Base-by-base conservation (phyloP, 2,797 vertebrate species). In the Pseudomugil tenellus region DNA sequence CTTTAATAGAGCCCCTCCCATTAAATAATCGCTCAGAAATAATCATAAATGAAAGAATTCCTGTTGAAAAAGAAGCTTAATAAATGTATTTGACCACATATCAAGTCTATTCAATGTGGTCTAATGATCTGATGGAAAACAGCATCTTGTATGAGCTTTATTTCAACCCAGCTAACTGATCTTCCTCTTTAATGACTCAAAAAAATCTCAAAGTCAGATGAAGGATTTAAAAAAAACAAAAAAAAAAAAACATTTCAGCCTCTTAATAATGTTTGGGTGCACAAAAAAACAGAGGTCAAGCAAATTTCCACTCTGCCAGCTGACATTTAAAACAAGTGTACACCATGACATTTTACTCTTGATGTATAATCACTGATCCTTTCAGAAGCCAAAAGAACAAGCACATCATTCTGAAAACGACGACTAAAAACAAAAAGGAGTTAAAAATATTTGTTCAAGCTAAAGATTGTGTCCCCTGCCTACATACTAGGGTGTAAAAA, bases 1-100 rank as follows among this genome's bases (percentile, higher is more conserved):
- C 29, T 63, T 74, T 69, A 85, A 77, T 52, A 43, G 46, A 37
- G 29, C 78, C 67, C 66, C 71, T 71, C 72, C 81, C 78, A 67
- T 57, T n/a, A 49, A 73, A 70, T 77, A 21, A 63, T 43, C 61
- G 82, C 28, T 64, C 35, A 32, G 0, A 1, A 21, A 23, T 57
- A 64, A 48, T 67, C 52, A 75, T 35, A 56, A 29, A 17, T 65
- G 29, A 63, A 52, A 49, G 37, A 43, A 43, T 9, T 26, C 9
- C 13, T 14, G 48, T 14, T 25, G 43, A 67, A 19, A 72, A 55
- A 55, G 19, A 3, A 28, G 32, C n/a, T 49, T 58, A 43, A 25
- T 29, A 68, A 32, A 67, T 23, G 48, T 48, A 21, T 2, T 11
- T 9, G n/a, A 12, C 2, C 9, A 21, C 52, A 25, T 13, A n/a